Evolutionary conservation across 2,888 invertebrate species (phyloP).

Genomic region (Eubasilissa splendida): DNA sequence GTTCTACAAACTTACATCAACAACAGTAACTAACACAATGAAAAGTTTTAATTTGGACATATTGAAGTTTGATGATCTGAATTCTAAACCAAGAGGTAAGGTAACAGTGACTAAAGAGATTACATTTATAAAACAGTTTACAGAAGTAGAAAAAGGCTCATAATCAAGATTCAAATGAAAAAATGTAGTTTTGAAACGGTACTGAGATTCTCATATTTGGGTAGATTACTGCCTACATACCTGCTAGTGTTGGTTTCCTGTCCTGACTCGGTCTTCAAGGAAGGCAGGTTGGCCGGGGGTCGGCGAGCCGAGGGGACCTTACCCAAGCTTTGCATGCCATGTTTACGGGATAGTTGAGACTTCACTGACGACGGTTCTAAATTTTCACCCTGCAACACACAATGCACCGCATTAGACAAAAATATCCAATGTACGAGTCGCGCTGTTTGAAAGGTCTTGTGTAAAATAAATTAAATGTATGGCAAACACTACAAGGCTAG

Average conservation of each 20-base stretch:
- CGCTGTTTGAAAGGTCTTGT: too few species aligned
- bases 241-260: constrained; percentile 68
- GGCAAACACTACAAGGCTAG: too few species aligned
- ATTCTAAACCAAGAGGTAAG: too few species aligned
- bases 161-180: neutral
- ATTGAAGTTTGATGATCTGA: too few species aligned
- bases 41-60: too few species aligned
- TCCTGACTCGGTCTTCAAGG: constrained; percentile 94
- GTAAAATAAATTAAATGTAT: too few species aligned
- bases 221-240: constrained; percentile 11
- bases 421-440: too few species aligned
- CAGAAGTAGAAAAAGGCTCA: neutral
- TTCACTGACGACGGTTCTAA: constrained; percentile 91
- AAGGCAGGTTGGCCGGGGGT: constrained; percentile 98
- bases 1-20: too few species aligned
- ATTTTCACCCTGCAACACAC: constrained; percentile 81
- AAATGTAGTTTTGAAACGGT: neutral
- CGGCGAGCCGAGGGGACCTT: constrained; percentile 98
- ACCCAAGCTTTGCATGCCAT: constrained; percentile 99
- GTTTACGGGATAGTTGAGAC: constrained; percentile 94
- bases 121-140: neutral
- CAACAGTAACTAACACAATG: too few species aligned
- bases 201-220: neutral
- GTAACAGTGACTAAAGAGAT: too few species aligned
- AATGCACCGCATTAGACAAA: neutral